phyloP scores from a whole-genome alignment of 1,140 invertebrate species.

The Mycetomoellerius zeteki region DNA sequence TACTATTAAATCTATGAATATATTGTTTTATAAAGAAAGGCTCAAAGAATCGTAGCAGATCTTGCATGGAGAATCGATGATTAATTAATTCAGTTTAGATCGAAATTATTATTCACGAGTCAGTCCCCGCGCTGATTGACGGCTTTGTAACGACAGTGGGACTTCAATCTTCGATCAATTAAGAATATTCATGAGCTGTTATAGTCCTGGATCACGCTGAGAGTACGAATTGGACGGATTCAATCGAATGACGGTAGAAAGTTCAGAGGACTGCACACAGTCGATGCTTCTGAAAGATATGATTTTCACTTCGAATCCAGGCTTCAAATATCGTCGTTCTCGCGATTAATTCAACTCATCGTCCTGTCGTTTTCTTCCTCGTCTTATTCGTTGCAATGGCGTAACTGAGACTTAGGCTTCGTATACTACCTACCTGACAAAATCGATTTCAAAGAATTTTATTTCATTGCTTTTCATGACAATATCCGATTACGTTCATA shows the following conservation, averaged over 20 bases:
- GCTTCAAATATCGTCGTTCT: conserved; percentile 41
- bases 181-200: conserved; percentile 61
- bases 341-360: conserved; percentile 67
- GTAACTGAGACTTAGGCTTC: conserved; percentile 34
- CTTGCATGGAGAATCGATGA: background rate
- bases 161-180: conserved; percentile 62
- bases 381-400: conserved; percentile 44
- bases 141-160: conserved; percentile 40
- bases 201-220: conserved; percentile 22
- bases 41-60: background rate
- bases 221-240: conserved; percentile 54
- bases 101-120: conserved; percentile 56
- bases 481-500: background rate
- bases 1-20: too few species aligned
- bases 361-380: conserved; percentile 23
- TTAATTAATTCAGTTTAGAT: conserved; percentile 19
- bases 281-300: conserved; percentile 33
- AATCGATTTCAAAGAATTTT: background rate
- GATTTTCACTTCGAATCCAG: conserved; percentile 50
- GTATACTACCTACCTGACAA: background rate
- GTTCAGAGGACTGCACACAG: conserved; percentile 45
- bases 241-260: conserved; percentile 53
- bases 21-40: too few species aligned
- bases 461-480: background rate
- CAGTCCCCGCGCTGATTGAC: conserved; percentile 41